These are phyloP conservation scores for Peromyscus melanophrys DNA, from an alignment of 2,797 vertebrate species.

Conservation along the genomic window DNA sequence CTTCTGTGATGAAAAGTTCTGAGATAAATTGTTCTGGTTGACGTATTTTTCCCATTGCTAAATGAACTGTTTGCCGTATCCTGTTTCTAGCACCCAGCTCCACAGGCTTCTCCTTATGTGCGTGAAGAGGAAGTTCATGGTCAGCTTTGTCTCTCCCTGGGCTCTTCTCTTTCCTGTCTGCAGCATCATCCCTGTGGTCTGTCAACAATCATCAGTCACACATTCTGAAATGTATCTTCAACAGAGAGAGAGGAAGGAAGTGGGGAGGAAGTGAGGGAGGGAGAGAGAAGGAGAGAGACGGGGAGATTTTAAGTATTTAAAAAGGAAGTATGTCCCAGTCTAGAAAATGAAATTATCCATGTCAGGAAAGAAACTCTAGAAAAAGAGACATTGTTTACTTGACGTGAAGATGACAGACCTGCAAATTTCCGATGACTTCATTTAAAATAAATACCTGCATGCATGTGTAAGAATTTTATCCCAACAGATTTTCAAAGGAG, in stretches of 20 bases:
- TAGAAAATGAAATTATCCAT: neutral
- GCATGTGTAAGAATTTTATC: too few species aligned
- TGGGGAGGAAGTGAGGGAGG: rapidly evolving
- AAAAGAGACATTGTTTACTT: neutral
- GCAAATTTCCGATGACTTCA: constrained; percentile 21
- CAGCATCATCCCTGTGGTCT: neutral
- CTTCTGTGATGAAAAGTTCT: neutral
- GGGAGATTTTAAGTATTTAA: neutral
- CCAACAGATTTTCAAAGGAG: neutral
- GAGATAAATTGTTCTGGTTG: neutral
- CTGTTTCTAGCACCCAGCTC: neutral
- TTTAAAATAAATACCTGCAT: constrained; percentile 22
- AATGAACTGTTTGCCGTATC: neutral
- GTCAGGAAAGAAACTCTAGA: neutral
- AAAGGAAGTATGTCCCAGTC: neutral
- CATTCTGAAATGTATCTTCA: neutral
- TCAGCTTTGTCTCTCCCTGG: neutral
- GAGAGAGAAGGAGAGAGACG: neutral
- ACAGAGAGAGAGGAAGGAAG: neutral
- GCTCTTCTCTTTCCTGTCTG: neutral
- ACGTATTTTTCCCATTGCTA: neutral
- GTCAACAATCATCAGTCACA: neutral
- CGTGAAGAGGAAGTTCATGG: neutral
- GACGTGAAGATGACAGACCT: neutral
- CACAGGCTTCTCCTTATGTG: neutral